Base-by-base conservation (phyloP, 1,140 invertebrate species). In the Brachionus sp. region DNA sequence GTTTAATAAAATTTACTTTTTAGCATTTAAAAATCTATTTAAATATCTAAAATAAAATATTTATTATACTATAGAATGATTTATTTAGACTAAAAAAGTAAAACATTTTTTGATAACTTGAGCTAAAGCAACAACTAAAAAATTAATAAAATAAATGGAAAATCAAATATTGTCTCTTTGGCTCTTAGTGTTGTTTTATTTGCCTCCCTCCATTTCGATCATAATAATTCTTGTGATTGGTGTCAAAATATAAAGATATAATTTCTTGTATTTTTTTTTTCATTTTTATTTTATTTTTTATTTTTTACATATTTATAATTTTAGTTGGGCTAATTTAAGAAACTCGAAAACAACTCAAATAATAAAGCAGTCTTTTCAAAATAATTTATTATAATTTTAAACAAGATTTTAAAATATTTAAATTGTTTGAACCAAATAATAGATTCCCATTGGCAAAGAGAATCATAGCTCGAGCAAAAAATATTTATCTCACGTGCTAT, bases 51-150 rank as follows among this genome's bases (percentile, higher is more conserved):
- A 57, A 19, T 3, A 29, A 29, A 29, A 29, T 29, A 2, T 29
- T 29, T 29, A 29, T 29, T 29, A 29, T 29, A 29, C 3, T n/a
- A n/a, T n/a, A n/a, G n/a, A n/a, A 29, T 29, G 29, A 29, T 29
- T 29, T 29, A 57, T 57, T 57, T 6, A 16, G 6, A 1, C 16
- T 23, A 57, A 53, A 57, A 57, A 57, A 57, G 50, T 57, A 57
- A 57, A 57, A 57, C 50, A 57, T 57, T 57, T 57, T n/a, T 57
- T 7, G 50, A 57, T 57, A 57, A 57, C 50, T 57, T 57, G 50
- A 19, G 16, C 19, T 9, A 57, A 57, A 29, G 29, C 29, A 29
- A 29, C 29, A 29, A 29, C 29, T 2, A 29, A 9, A 57, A 57
- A 42, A 2, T 13, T 3, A 57, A 16, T 16, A 53, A 53, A 16